Conservation (phyloP, 2,797 vertebrate species). For the Otolemur crassicaudatus region DNA sequence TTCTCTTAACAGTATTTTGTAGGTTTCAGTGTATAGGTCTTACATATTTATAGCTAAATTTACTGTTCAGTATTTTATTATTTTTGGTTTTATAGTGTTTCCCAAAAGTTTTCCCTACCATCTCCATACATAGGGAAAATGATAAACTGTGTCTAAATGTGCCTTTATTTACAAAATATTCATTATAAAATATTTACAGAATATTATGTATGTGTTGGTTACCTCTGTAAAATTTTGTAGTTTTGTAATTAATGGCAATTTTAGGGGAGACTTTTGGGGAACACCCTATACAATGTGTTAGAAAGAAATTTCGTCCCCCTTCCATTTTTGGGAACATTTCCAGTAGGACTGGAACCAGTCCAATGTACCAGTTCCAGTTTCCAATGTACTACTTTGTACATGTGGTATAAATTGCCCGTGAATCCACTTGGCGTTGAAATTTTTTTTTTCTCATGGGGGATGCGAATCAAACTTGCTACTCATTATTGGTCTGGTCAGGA, state of each 20-base stretch:
- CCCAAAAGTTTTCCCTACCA: no score
- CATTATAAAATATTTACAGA: no score
- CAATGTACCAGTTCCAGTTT: no score
- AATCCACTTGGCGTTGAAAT: not conserved
- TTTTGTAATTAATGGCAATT: no score
- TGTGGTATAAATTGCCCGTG: not conserved
- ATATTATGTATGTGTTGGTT: no score
- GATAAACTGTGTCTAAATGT: no score
- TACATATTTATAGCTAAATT: not conserved
- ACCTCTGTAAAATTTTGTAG: no score
- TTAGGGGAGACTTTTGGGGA: no score
- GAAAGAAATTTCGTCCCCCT: not conserved
- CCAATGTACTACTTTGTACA: not conserved
- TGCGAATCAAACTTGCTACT: not conserved
- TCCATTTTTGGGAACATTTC: not conserved
- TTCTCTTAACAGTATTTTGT: not conserved
- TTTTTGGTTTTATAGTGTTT: not conserved
- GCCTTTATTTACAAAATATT: no score
- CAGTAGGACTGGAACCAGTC: not conserved
- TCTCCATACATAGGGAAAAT: no score
- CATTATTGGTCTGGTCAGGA: not conserved
- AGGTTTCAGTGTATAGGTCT: not conserved
- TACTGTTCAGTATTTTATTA: not conserved
- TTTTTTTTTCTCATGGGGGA: not conserved
- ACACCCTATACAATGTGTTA: not conserved